A percentile compares a stretch with the other conserved stretches of the same genome.
Evolutionary conservation across 2,113 vertebrate genomes (phyloP).

Genomic region (Pseudopodoces humilis): DNA sequence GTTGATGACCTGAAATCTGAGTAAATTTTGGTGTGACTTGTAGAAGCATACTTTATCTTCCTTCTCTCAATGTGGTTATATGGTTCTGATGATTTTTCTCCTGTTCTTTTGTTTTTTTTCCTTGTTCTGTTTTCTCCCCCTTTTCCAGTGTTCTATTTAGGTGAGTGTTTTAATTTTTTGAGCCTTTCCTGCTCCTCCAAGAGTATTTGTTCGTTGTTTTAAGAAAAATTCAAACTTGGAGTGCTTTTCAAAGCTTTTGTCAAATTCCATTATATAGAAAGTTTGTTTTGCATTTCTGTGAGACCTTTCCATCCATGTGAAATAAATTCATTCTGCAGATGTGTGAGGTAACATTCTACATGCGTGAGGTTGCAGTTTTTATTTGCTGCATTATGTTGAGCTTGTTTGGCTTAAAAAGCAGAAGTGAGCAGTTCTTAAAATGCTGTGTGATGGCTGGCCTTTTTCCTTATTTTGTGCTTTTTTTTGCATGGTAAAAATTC

Average conservation of each 20-base stretch:
- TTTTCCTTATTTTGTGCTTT: constrained; percentile 8
- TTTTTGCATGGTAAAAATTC: background rate
- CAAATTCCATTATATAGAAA: constrained; percentile 46
- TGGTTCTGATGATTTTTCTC: constrained; percentile 72
- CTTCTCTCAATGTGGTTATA: constrained; percentile 31
- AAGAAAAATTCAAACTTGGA: constrained; percentile 52
- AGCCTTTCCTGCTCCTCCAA: constrained; percentile 42
- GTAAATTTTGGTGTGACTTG: constrained; percentile 10
- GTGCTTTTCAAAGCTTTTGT: constrained; percentile 67
- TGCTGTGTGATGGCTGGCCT: constrained; percentile 54
- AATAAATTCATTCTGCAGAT: constrained; percentile 64
- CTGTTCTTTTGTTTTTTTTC: constrained; percentile 41
- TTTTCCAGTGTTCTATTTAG: constrained; percentile 80
- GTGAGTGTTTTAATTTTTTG: constrained; percentile 74
- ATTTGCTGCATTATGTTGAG: constrained; percentile 69
- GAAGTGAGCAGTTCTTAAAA: constrained; percentile 49
- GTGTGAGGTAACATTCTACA: constrained; percentile 9
- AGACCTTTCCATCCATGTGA: constrained; percentile 64
- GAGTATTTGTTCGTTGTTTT: constrained; percentile 58
- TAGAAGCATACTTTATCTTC: constrained; percentile 13
- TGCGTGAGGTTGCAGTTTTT: constrained; percentile 50
- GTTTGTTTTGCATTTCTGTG: constrained; percentile 68
- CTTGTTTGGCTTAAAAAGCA: constrained; percentile 73
- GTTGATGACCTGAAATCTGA: constrained; percentile 8
- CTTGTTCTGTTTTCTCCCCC: constrained; percentile 32